Evolutionary conservation across 2,888 invertebrate species (phyloP), one percentile per base, ranked within the genome.

Genomic region (Caenorhabditis angaria): DNA sequence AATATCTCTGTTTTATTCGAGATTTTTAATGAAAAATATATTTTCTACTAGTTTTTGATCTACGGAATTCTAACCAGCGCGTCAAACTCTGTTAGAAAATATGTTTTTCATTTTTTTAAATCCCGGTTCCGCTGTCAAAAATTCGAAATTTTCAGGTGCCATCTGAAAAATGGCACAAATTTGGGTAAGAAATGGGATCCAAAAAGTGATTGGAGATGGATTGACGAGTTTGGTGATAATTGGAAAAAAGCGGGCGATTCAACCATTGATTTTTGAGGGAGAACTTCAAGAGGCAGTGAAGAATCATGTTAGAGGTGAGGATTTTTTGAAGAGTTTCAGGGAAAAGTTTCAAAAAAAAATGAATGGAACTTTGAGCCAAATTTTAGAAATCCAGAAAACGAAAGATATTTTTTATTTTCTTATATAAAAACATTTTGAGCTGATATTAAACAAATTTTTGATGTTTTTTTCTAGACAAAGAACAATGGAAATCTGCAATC

Each of bases 401-500:
- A 32, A 32, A 32, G 5, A 32, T 32, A 8, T 32, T 8, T 32
- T 32, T 8, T 32, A 32, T 32, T 32, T 32, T 56, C n/a, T 8
- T 25, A 6, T n/a, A n/a, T n/a, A n/a, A n/a, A 28, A 32, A 32
- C 32, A 32, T 32, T 8, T 8, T 32, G 5, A 8, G 32, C 10
- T 10, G 10, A 6, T 24, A 20, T 12, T 3, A 51, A 6, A 24
- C 22, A 22, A 2, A 24, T 22, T 5, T 2, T 22, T 22, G 6
- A 14, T 14, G 6, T 1, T 27, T 41, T 2, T 22, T 48, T 75
- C 48, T 54, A 74, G 82, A 77, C 29, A 66, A 70, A 24, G 67
- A 68, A 6, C 48, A 70, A 0, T 83, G 82, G 77, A 69, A 61
- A 24, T 27, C 47, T 4, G 80, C 80, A 5, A 1, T 81, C 20